These are phyloP conservation scores for Xenops minutus DNA, from an alignment of 2,797 vertebrate genomes.

Conservation along the genomic window DNA sequence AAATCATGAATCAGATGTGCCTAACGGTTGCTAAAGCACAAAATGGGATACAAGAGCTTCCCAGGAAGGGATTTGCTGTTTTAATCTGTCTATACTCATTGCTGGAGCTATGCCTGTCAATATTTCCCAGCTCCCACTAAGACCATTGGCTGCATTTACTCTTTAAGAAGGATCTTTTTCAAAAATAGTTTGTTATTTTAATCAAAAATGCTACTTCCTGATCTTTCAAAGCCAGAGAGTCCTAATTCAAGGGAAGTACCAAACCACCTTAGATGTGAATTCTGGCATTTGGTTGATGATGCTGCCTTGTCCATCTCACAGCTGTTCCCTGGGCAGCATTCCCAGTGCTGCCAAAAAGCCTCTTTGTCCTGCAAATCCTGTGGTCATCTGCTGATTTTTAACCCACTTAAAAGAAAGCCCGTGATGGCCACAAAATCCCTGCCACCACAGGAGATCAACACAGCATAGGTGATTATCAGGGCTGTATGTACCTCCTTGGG, in stretches of 20 bases:
- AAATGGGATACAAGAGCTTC: not conserved
- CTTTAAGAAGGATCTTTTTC: not conserved
- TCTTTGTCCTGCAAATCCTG: not conserved
- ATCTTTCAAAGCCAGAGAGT: not conserved
- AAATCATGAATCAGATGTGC: not conserved
- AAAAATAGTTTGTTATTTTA: not conserved
- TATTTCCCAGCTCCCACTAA: not conserved
- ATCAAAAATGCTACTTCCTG: not conserved
- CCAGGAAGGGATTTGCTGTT: not conserved
- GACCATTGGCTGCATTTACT: not conserved
- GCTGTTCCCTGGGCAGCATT: not conserved
- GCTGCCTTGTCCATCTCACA: not conserved
- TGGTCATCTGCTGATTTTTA: not conserved
- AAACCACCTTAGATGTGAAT: rapidly evolving
- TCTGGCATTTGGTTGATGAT: not conserved
- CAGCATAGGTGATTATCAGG: not conserved
- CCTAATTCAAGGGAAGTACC: not conserved
- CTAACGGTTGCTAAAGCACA: not conserved
- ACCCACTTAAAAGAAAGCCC: not conserved
- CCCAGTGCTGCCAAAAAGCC: not conserved
- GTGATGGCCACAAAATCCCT: not conserved
- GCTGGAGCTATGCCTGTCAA: not conserved
- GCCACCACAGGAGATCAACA: rapidly evolving
- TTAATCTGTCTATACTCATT: not conserved
- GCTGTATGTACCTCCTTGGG: not conserved